These are phyloP conservation scores for Haliclystus octoradiatus DNA, from an alignment of 30 jellyfish, hydroid and myxozoan genomes.

Conservation along the genomic window DNA sequence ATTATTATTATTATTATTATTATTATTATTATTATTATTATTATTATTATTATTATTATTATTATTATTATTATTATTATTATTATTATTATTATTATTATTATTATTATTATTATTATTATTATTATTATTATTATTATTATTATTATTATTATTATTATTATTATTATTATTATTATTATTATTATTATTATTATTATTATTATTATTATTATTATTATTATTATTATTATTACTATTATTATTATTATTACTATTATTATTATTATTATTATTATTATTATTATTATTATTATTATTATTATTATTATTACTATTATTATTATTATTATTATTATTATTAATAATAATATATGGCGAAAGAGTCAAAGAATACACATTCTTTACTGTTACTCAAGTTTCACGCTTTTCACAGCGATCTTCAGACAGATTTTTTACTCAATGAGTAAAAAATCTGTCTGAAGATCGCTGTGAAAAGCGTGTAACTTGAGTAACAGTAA, in stretches of 20 bases:
- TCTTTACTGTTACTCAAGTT: too few relatives aligned
- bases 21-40: neutral
- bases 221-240: constrained; percentile 1
- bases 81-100: neutral
- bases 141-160: neutral
- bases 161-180: neutral
- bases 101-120: neutral
- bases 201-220: neutral
- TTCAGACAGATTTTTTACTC: too few relatives aligned
- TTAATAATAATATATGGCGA: too few relatives aligned
- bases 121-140: neutral
- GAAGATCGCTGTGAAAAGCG: too few relatives aligned
- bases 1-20: neutral
- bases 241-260: constrained; percentile 1
- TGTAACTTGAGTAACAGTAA: too few relatives aligned
- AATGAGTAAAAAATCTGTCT: too few relatives aligned
- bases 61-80: neutral
- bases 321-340: neutral
- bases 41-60: neutral
- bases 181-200: neutral
- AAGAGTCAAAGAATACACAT: too few relatives aligned
- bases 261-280: neutral
- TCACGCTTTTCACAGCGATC: too few relatives aligned
- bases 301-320: constrained; percentile 1
- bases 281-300: neutral